phyloP scores from a whole-genome alignment of 2,113 vertebrate species.

The Hydrochoerus hydrochaeris region DNA sequence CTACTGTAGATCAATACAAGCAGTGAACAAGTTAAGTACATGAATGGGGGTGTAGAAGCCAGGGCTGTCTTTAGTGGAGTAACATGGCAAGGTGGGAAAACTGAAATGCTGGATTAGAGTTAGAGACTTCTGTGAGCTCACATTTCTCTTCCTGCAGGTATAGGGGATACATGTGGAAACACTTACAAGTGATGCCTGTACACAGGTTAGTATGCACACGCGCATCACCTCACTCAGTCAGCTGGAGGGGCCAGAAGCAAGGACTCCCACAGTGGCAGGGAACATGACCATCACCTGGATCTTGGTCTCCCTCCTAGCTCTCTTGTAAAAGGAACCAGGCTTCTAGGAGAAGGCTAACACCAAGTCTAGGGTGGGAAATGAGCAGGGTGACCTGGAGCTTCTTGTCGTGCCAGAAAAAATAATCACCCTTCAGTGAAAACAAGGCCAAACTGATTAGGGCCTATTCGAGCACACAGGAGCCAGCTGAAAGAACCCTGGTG shows the following conservation, averaged over 20 bases:
- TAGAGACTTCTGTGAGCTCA: neutral
- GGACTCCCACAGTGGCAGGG: neutral
- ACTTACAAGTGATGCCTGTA: neutral
- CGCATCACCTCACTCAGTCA: neutral
- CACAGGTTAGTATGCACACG: neutral
- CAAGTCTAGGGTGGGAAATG: neutral
- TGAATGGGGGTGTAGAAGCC: neutral
- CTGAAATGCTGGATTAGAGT: neutral
- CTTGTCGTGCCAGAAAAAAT: neutral
- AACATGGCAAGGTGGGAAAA: neutral
- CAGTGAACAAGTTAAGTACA: neutral
- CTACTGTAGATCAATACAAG: neutral
- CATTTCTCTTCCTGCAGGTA: neutral
- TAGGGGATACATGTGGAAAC: neutral
- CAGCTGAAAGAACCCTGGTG: neutral
- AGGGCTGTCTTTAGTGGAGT: neutral
- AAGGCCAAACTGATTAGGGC: neutral
- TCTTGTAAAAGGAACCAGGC: neutral
- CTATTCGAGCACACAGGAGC: neutral
- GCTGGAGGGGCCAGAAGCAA: too few relatives aligned
- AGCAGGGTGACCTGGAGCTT: neutral
- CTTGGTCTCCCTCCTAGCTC: neutral
- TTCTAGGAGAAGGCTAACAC: neutral
- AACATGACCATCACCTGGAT: neutral
- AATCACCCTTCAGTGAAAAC: neutral